Evolutionary conservation across 2,113 vertebrate species (phyloP).

Genomic region (Diadophis punctatus): DNA sequence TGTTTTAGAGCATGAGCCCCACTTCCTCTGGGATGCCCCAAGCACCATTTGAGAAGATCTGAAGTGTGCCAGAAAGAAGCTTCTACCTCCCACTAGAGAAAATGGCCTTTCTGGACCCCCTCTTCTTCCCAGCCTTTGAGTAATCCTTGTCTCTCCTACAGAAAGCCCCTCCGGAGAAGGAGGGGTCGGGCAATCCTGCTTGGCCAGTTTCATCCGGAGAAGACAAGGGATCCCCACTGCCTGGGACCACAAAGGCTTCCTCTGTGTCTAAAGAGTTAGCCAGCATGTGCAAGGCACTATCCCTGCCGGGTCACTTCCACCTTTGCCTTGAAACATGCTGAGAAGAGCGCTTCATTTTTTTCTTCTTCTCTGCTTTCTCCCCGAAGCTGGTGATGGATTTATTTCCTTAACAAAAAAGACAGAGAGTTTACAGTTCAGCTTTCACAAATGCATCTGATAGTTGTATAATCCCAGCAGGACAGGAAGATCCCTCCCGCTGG

Average conservation of each 20-base stretch:
- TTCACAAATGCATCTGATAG: conserved; percentile 25
- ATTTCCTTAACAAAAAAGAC: conserved; percentile 4
- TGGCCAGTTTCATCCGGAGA: conserved; percentile 30
- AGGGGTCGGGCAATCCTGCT: not conserved
- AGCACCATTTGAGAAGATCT: not conserved
- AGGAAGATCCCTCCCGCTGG: conserved; percentile 56
- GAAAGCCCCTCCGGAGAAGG: not conserved
- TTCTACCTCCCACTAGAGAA: not conserved
- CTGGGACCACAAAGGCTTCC: conserved; percentile 26
- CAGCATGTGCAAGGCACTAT: conserved; percentile 17
- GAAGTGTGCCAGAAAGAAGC: not conserved
- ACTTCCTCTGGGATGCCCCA: not conserved
- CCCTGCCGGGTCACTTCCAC: conserved; percentile 28
- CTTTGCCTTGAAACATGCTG: conserved; percentile 36
- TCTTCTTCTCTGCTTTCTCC: not conserved
- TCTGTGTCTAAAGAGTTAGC: conserved; percentile 11
- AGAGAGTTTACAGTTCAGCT: conserved; percentile 22
- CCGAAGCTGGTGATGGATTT: not conserved
- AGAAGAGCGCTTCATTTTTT: conserved; percentile 14
- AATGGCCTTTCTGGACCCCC: not conserved
- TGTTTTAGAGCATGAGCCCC: not conserved
- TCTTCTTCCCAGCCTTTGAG: not conserved
- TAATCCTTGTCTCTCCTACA: not conserved
- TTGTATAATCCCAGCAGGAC: conserved; percentile 51
- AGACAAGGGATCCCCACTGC: conserved; percentile 25